These are phyloP conservation scores for Nannoperca obscura DNA, from an alignment of 2,797 vertebrate genomes.

Conservation along the genomic window DNA sequence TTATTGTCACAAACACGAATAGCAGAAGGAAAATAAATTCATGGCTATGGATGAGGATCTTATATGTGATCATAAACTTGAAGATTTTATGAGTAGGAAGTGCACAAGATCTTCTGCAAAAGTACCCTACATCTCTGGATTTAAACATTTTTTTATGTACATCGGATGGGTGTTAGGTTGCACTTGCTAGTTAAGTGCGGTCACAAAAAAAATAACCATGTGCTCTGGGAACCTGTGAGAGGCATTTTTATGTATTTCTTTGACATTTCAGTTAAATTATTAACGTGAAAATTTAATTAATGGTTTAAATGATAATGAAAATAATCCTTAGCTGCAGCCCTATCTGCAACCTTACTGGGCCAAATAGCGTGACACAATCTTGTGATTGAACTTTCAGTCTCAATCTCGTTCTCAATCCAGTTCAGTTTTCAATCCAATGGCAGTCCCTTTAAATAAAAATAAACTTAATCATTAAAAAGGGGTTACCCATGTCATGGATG, in stretches of 20 bases:
- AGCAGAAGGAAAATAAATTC: conserved; percentile 9
- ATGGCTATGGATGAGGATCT: no score
- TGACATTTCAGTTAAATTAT: background rate
- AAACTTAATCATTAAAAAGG: background rate
- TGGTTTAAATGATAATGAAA: background rate
- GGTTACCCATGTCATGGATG: background rate
- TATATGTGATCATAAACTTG: no score
- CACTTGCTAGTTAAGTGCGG: background rate
- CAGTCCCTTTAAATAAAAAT: background rate
- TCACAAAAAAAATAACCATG: background rate
- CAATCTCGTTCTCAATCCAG: background rate
- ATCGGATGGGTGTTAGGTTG: no score
- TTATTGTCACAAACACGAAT: conserved; percentile 3
- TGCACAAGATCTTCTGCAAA: no score
- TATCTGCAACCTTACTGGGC: background rate
- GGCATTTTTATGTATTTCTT: background rate
- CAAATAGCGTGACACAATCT: background rate
- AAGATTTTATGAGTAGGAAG: no score
- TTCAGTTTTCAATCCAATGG: background rate
- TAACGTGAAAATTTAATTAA: background rate
- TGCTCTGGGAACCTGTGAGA: background rate
- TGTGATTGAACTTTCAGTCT: conserved; percentile 1
- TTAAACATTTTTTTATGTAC: no score
- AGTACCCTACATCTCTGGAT: no score
- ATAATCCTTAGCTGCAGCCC: background rate